Evolutionary conservation across 2,888 invertebrate genomes (phyloP), one percentile per base, ranked within the genome.

Genomic region (Stratiomys singularior): DNA sequence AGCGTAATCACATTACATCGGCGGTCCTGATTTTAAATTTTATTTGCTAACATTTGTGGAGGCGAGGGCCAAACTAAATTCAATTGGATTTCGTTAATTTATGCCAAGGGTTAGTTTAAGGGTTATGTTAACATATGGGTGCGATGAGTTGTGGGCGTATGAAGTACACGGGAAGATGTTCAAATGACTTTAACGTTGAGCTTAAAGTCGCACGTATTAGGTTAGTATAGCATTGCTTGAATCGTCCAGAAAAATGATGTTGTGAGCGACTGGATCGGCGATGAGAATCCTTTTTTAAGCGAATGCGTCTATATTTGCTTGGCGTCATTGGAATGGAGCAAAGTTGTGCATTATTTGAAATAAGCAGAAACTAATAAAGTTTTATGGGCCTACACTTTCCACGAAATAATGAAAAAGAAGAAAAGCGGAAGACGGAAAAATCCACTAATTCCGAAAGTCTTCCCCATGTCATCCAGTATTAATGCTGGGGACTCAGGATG

Each of bases 381-480:
- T 74, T 74, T 74, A 74, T 74, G 56, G 56, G 30, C 60, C 37
- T 37, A 58, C 58, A 58, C 74, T 76, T 76, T 76, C 60, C 44
- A 76, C 25, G 46, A 76, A 78, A 76, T 69, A 64, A 78, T 76
- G 63, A 60, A 78, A 78, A 77, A 52, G 46, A 72, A 66, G 69
- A 69, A 71, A 64, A 66, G 15, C 77, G 71, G 79, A 79, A 77
- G 77, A 46, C 58, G 72, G 71, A 69, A 74, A 79, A 76, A 64
- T 47, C 76, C 30, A 79, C 79, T 79, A 79, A 79, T 79, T 79
- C 76, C 76, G 69, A 67, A 76, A 79, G 77, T 78, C 71, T 78
- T 78, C 79, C 77, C 79, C 72, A 79, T 78, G 78, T 76, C 78
- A 77, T 79, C 71, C 76, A 77, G 76, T 78, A 78, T 79, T 79